Base-by-base conservation (phyloP, 2,888 invertebrate species). In the Tinea trinotella region DNA sequence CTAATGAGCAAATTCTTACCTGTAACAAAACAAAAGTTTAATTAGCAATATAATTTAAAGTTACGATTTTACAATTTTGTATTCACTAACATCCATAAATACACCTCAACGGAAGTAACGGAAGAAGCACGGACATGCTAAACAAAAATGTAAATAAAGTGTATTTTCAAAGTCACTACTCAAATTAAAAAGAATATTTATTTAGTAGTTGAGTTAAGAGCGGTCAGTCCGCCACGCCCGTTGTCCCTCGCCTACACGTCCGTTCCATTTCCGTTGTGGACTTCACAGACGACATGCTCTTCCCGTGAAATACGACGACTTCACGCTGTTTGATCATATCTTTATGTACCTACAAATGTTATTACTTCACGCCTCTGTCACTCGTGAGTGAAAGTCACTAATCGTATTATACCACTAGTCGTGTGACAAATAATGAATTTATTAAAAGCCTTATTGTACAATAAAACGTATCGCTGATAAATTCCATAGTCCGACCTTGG, bases 191-290 rank as follows among this genome's bases (percentile, higher is more conserved):
- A 40, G 17, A 40, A 40, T 4, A 40, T 40, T 15, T 13, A 40
- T 17, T 15, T 40, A 40, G 40, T 15, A 40, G 40, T 46, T 50
- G 50, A 24, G 50, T 50, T 24, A 50, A 19, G 73, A 71, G 69
- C 70, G 79, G 79, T 74, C 77, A 74, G 64, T 71, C 66, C 68
- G 64, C 64, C 66, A 62, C 62, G 60, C 63, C 24, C 65, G 79
- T 74, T 74, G 77, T 78, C 75, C 74, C 24, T 73, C 77, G 73
- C 82, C 82, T 30, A 19, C 80, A 84, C 81, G 75, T 71, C 63
- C 66, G 64, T 60, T 67, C 69, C 70, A 67, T 75, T 78, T 80
- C 80, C 80, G 79, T 64, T 71, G 70, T 59, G 64, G 62, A 72
- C 67, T 66, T 64, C 59, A 63, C 61, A 70, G 65, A 69, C 64